These are phyloP conservation scores for Pseudachorutes palmiensis DNA, from an alignment of 1,140 invertebrate genomes.

Conservation along the genomic window DNA sequence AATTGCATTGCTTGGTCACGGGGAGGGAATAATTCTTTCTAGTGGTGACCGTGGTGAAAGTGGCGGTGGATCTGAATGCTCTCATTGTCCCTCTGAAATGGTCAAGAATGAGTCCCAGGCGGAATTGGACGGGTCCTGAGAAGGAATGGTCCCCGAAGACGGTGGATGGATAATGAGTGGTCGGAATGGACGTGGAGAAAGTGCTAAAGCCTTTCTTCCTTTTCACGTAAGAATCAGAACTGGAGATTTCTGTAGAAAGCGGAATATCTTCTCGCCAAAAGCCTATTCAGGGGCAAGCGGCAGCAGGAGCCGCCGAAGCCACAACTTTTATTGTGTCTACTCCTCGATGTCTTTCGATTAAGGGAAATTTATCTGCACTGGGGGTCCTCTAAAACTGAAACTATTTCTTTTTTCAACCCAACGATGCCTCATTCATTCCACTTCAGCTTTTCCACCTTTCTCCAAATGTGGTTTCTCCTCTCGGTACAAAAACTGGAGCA, in stretches of 20 bases:
- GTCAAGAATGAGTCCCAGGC: constrained; percentile 37
- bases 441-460: constrained; percentile 18
- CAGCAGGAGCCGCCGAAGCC: constrained; percentile 27
- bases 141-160: constrained; percentile 34
- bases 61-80: constrained; percentile 30
- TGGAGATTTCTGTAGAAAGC: not conserved
- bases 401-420: constrained; percentile 22
- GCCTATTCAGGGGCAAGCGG: constrained; percentile 8
- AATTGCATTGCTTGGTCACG: not conserved
- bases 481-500: not conserved
- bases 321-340: constrained; percentile 37
- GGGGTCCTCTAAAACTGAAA: constrained; percentile 36
- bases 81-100: constrained; percentile 37
- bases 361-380: constrained; percentile 38
- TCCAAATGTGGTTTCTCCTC: not conserved
- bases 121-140: constrained; percentile 29
- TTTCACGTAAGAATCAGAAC: constrained; percentile 5
- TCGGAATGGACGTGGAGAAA: constrained; percentile 6
- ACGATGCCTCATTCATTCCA: constrained; percentile 20
- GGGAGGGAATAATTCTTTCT: not conserved
- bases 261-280: not conserved
- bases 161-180: constrained; percentile 36
- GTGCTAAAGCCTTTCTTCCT: constrained; percentile 5
- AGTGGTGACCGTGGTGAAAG: no score
- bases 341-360: constrained; percentile 39